Base-by-base conservation (phyloP, 2,888 invertebrate species). In the Eubasilissa splendida region DNA sequence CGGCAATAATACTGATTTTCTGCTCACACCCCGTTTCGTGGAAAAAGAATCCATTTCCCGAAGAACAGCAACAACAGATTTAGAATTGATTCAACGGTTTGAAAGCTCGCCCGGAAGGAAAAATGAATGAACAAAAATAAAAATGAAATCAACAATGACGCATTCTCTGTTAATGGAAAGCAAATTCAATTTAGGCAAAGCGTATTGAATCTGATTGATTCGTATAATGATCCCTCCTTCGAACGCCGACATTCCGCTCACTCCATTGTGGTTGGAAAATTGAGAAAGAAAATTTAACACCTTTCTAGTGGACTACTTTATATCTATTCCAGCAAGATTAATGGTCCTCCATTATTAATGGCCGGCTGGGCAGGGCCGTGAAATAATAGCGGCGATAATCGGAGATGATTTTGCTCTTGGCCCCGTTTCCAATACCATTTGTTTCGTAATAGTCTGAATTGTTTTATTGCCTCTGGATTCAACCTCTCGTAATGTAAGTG, bases 331-430 rank as follows among this genome's bases (percentile, higher is more conserved):
- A 3, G 59, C 53, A 80, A 77, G 82, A 82, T 80, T 79, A 80
- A 82, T 68, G 82, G 75, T 76, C 53, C 79, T 65, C 74, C 53
- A 63, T 77, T 77, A 80, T 80, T 65, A 76, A 74, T 75, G 77
- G 54, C 77, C 52, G 63, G 76, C 59, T 53, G 22, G 54, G 50
- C 63, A 9, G 66, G 76, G 76, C 80, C 73, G 65, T 80, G 54
- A 79, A 82, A 79, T 82, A 82, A 82, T 80, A 65, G 71, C 79
- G 10, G 58, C 56, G 66, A 80, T 82, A 82, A 82, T 82, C 71
- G 54, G 52, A 33, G 76, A 80, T 80, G 80, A 82, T 78, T 76
- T 74, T 76, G 54, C 79, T 70, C 63, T 56, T 10, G 60, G 77
- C 78, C 52, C 59, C 59, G 50, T 71, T 60, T 76, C 56, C 42